Conservation (phyloP, 2,113 vertebrate species). For the Peromyscus californicus region DNA sequence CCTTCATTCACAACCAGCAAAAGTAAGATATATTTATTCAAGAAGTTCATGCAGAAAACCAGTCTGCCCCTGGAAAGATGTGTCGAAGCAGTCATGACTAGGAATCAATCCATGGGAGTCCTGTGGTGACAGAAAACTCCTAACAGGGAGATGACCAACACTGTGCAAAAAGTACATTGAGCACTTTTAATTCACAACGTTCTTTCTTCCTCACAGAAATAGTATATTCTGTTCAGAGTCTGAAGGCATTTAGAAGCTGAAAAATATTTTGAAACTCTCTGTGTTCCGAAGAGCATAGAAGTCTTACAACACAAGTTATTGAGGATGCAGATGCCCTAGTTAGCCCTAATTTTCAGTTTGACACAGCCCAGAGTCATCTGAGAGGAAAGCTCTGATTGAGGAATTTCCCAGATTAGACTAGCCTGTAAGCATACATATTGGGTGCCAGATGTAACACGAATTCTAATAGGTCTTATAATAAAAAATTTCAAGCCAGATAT, state of each 20-base stretch:
- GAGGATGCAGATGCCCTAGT: background rate
- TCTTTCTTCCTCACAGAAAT: background rate
- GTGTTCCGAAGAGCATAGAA: background rate
- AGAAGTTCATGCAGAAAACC: background rate
- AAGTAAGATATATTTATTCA: background rate
- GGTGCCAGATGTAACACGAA: no score
- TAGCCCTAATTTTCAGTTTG: background rate
- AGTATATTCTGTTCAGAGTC: background rate
- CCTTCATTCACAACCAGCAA: background rate
- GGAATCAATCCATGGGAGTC: background rate
- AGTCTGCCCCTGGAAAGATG: background rate
- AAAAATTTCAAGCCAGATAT: no score
- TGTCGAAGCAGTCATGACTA: background rate
- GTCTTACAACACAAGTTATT: background rate
- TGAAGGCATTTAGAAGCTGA: background rate
- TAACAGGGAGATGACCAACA: accelerated
- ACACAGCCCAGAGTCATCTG: background rate
- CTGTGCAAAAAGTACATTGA: accelerated
- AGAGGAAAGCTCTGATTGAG: background rate
- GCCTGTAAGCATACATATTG: no score
- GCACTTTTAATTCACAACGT: background rate
- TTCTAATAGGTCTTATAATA: no score
- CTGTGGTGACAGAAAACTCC: background rate
- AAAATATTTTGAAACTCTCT: conserved; percentile 38
- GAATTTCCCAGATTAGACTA: background rate